Evolutionary conservation across 2,888 invertebrate genomes (phyloP), one percentile per base, ranked within the genome.

Genomic region (Tetragonisca angustula): DNA sequence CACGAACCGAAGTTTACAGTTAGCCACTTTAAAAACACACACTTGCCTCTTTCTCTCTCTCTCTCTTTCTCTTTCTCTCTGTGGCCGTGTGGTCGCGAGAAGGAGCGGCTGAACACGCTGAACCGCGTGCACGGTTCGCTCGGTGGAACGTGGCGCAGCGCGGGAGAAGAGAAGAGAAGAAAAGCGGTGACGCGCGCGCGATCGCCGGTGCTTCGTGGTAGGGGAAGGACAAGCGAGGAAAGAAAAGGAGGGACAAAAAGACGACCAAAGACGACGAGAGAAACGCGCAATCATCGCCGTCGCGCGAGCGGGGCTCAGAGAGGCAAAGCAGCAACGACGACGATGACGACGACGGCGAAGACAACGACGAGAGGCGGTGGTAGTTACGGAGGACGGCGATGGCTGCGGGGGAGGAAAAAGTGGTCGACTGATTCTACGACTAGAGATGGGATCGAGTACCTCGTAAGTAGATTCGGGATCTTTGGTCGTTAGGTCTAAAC

Each of bases 1-100:
- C 84, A 71, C 85, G 71, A 21, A 75, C 70, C 79, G 64, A 79
- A 81, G 88, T 91, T 91, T 91, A 91, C 91, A 90, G 91, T 91
- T 91, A 91, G 85, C 81, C 79, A 88, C 88, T 90, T 91, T 84
- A 87, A 89, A 91, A 89, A 83, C 81, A 56, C 43, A 83, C 83
- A 84, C 86, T 73, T 79, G 52, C 62, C 43, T 11, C 43, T 11
- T 11, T 2, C 43, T 9, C 43, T 36, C 36, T 36, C 36, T 36
- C 9, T 36, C 36, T 43, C 9, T 43, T 5, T 36, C 6, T 36
- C 36, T 36, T 5, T 36, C 0, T 36, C 6, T 36, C 43, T 43
- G 43, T 43, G 43, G 43, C 43, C 43, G 43, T 43, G 43, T 49
- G 71, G 36, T 21, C 61, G 77, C 56, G 68, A 62, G 78, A 78